Base-by-base conservation (phyloP, 2,888 invertebrate species). In the Philereme vetulata region DNA sequence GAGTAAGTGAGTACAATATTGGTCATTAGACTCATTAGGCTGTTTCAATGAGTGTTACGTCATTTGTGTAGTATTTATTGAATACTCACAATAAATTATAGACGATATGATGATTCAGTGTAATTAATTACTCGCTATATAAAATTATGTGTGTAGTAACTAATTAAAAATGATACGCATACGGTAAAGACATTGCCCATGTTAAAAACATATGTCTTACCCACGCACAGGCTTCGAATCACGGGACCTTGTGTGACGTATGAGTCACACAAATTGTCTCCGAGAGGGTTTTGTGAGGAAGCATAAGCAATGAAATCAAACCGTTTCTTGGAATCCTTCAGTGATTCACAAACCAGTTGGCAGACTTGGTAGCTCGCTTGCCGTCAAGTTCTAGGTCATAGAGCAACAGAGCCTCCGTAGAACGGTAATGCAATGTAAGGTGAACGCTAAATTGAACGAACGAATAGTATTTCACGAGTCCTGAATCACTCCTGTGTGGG, bases 311-410 rank as follows among this genome's bases (percentile, higher is more conserved):
- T 85, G 81, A 84, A 82, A 78, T 78, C 78, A 74, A 66, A 74
- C 66, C 50, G 78, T 72, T 90, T 88, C 88, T 85, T 61, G 76
- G 90, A 86, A 90, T 72, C 49, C 50, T 45, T 48, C 47, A 33
- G 38, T 71, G 72, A 71, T 59, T 71, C 71, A 71, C 80, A 66
- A 76, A 74, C 77, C 75, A 72, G 80, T 79, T 70, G 72, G 54
- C 56, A 43, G 51, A 71, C 80, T 78, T 70, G 72, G 43, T 61
- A 65, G 71, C 78, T 76, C 65, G 75, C 68, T 75, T 57, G 67
- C 80, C 78, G 76, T 58, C 84, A 86, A 89, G 88, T 88, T 89
- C 88, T 90, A 88, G 90, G 90, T 84, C 88, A 85, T 78, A 85
- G 83, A 81, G 75, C 83, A 81, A 76, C 75, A 80, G 5, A 72